Evolutionary conservation across 2,797 vertebrate genomes (phyloP).

Genomic region (Coregonus sp.): DNA sequence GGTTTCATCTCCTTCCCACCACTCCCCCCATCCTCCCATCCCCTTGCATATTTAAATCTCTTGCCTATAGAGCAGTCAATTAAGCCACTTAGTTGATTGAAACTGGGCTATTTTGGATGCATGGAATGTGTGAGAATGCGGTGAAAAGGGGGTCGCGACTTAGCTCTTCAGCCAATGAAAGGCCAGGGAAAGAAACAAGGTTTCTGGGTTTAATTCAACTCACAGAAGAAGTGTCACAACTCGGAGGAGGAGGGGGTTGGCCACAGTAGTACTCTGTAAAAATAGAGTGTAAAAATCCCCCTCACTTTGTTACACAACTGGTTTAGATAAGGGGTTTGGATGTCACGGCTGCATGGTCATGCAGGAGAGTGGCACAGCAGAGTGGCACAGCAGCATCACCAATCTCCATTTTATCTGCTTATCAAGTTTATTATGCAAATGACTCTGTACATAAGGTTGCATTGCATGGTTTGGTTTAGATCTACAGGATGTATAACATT

Average conservation of each 20-base stretch:
- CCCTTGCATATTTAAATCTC: conserved; percentile 8
- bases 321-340: conserved; percentile 31
- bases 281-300: conserved; percentile 32
- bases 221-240: conserved; percentile 27
- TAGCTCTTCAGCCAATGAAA: conserved; percentile 46
- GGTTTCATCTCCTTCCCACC: conserved; percentile 32
- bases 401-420: conserved; percentile 51
- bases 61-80: conserved; percentile 58
- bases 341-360: conserved; percentile 17
- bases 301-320: conserved; percentile 41
- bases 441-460: conserved; percentile 52
- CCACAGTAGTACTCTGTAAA: conserved; percentile 14
- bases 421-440: conserved; percentile 58
- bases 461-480: conserved; percentile 26
- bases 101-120: conserved; percentile 54
- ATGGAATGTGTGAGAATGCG: conserved; percentile 57
- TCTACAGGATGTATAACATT: neutral
- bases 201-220: conserved; percentile 38
- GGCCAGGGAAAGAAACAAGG: conserved; percentile 33
- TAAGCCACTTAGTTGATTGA: conserved; percentile 62
- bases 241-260: conserved; percentile 13
- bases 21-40: conserved; percentile 21
- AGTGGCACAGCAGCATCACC: conserved; percentile 17
- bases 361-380: conserved; percentile 13
- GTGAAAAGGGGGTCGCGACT: conserved; percentile 56